A percentile compares a stretch with the other conserved stretches of the same genome.
Conservation (phyloP, 2,113 vertebrate genomes). For the Sinocyclocheilus anophthalmus region DNA sequence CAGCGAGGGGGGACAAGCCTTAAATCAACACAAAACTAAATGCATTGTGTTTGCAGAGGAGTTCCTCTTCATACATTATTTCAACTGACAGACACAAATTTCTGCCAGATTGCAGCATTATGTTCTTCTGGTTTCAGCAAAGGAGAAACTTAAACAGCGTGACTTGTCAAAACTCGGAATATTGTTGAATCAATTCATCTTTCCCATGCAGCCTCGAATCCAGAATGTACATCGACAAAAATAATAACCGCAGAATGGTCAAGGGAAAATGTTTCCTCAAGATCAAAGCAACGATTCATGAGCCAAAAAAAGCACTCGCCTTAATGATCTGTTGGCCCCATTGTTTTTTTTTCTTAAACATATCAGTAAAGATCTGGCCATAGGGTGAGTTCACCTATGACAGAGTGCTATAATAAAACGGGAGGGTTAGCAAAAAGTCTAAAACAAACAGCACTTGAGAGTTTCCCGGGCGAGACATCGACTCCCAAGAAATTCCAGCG, state of each 20-base stretch:
- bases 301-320: constrained; percentile 65
- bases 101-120: constrained; percentile 9
- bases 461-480: constrained; percentile 34
- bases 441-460: constrained; percentile 47
- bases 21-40: constrained; percentile 43
- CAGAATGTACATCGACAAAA: constrained; percentile 21
- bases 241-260: constrained; percentile 56
- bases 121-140: constrained; percentile 41
- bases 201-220: constrained; percentile 38
- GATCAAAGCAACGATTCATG: constrained; percentile 64
- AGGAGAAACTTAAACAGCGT: constrained; percentile 29
- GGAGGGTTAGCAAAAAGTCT: constrained; percentile 15
- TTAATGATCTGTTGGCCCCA: constrained; percentile 51
- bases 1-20: not conserved
- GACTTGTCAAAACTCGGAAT: constrained; percentile 36
- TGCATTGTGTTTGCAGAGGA: not conserved
- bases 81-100: not conserved
- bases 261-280: constrained; percentile 61
- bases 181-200: constrained; percentile 57
- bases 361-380: constrained; percentile 42
- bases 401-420: constrained; percentile 49
- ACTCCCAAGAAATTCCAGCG: constrained; percentile 48
- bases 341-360: constrained; percentile 39
- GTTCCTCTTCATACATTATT: not conserved
- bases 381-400: constrained; percentile 33